Percentiles rank a stretch among this genome's conserved stretches.
These are phyloP conservation scores for Sebastes itinus DNA, from an alignment of 2,797 vertebrate genomes.

Conservation along the genomic window DNA sequence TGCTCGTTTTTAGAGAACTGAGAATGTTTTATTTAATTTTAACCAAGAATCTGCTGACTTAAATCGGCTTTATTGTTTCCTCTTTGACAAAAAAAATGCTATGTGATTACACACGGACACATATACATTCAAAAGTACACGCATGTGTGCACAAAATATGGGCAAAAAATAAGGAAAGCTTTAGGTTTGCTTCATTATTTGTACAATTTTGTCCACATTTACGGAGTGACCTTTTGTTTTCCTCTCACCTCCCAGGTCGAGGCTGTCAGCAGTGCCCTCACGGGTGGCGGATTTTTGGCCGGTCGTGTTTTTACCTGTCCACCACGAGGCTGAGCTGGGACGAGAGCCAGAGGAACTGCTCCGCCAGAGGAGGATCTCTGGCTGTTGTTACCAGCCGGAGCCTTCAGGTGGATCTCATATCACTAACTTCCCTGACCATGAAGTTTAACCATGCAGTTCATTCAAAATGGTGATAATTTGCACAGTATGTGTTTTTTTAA, in stretches of 20 bases:
- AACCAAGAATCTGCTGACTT: background rate
- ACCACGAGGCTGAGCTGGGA: conserved; percentile 61
- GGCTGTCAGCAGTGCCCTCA: conserved; percentile 42
- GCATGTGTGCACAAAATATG: background rate
- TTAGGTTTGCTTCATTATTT: background rate
- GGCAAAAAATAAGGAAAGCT: background rate
- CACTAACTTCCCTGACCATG: background rate
- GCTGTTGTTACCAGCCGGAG: conserved; percentile 50
- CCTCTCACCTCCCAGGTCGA: background rate
- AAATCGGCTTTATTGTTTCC: background rate
- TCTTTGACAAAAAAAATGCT: background rate
- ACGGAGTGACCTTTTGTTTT: background rate
- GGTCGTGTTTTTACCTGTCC: conserved; percentile 74
- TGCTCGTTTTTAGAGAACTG: conserved; percentile 9
- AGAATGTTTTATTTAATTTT: background rate
- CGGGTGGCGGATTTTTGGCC: conserved; percentile 58
- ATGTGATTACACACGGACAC: background rate
- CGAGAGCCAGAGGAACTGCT: conserved; percentile 65
- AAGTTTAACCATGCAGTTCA: background rate
- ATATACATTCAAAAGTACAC: background rate
- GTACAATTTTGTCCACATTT: background rate
- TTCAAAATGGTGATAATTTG: background rate
- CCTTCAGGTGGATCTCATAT: conserved; percentile 66
- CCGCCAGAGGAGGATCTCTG: conserved; percentile 65
- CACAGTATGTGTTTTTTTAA: background rate